Evolutionary conservation across 1,140 invertebrate genomes (phyloP).

Genomic region (Drosophila malerkotliana): DNA sequence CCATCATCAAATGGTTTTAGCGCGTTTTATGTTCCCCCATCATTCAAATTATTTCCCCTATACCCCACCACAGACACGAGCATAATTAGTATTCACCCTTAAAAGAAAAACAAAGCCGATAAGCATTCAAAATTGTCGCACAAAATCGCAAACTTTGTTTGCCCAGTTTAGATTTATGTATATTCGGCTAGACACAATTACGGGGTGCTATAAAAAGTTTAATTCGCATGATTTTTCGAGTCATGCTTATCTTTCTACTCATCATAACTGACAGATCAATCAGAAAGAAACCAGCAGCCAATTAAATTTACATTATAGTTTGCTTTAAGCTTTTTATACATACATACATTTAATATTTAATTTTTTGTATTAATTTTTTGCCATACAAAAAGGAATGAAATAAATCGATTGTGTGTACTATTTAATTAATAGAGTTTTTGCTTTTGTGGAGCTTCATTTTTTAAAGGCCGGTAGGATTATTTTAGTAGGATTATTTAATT

Average conservation of each 20-base stretch:
- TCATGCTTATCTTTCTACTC: constrained; percentile 56
- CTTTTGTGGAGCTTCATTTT: neutral
- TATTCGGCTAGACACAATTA: constrained; percentile 38
- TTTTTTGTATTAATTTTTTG: constrained; percentile 80
- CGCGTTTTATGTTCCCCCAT: neutral
- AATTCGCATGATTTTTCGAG: constrained; percentile 50
- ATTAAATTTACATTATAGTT: constrained; percentile 72
- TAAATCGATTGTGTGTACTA: constrained; percentile 73
- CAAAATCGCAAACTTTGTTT: constrained; percentile 18
- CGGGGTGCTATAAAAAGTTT: constrained; percentile 52
- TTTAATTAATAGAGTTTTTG: constrained; percentile 25
- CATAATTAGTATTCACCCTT: constrained; percentile 68
- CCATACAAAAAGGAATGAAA: constrained; percentile 77
- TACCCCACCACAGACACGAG: constrained; percentile 39
- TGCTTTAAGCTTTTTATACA: constrained; percentile 82
- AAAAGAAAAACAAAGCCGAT: constrained; percentile 40
- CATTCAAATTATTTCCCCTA: constrained; percentile 3
- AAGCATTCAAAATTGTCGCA: constrained; percentile 43
- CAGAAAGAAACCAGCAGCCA: constrained; percentile 52
- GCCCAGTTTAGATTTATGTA: constrained; percentile 27
- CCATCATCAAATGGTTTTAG: constrained; percentile 20
- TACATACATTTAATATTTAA: constrained; percentile 78
- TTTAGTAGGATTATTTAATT: no score
- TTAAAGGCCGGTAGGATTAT: no score
- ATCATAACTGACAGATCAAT: constrained; percentile 36